phyloP scores from a whole-genome alignment of 2,113 vertebrate species.

The Trogon melanurus region DNA sequence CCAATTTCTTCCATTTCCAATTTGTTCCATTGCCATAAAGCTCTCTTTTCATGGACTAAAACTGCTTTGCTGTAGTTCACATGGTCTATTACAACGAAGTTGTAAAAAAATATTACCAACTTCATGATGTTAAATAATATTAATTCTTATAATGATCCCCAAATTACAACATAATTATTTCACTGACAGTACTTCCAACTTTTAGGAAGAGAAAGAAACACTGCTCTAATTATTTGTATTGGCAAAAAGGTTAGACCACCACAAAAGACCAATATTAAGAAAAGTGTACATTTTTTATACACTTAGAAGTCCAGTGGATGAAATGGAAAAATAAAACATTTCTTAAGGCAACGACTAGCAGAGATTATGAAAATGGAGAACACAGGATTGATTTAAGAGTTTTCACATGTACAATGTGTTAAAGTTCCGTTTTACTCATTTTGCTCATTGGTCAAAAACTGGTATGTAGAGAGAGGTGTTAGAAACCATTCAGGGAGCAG shows the following conservation, averaged over 20 bases:
- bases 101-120: constrained; percentile 11
- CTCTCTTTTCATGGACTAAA: neutral
- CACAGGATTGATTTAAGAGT: neutral
- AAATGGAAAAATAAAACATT: neutral
- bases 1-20: constrained; percentile 7
- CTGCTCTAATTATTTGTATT: neutral
- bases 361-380: neutral
- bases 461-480: neutral
- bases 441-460: neutral
- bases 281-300: neutral
- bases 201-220: neutral
- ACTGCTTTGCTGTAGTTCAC: constrained; percentile 16
- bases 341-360: neutral
- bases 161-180: constrained; percentile 27
- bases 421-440: neutral
- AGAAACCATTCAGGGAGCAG: neutral
- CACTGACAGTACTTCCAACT: neutral
- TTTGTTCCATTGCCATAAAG: constrained; percentile 6
- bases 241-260: neutral
- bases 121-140: constrained; percentile 4
- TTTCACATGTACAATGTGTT: neutral
- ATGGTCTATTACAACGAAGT: neutral
- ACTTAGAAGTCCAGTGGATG: neutral
- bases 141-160: constrained; percentile 1
- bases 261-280: neutral